Base-by-base conservation (phyloP, 2,113 vertebrate genomes). In the Tragelaphus buxtoni region DNA sequence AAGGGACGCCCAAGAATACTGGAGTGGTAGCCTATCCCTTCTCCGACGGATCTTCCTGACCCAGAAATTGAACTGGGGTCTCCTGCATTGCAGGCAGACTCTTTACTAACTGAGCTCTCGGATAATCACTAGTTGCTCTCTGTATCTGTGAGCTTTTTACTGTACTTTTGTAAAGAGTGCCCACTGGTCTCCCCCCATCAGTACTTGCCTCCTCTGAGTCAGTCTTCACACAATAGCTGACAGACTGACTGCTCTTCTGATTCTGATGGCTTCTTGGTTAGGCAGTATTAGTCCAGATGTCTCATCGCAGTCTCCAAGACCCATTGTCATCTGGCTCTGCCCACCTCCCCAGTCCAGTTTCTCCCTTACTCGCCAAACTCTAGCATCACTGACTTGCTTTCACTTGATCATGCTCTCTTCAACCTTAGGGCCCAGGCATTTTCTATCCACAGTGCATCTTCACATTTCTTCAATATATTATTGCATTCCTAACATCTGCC, bases 341-440 rank as follows among this genome's bases (percentile, higher is more conserved):
- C 58, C 16, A 53, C 61, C 24, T 13, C 18, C 65, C 20, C 16
- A 39, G 13, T 72, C 7, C 22, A 12, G 51, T 14, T 17, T 20
- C 22, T 86, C 12, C 45, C 32, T 82, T 61, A 56, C 30, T 49
- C 28, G 35, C 17, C 45, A 63, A 22, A 53, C 35, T 93, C 28
- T 4, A 53, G 47, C 22, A 39, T 2, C 35, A 2, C 8, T 30
- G 9, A 17, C 14, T 82, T 91, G 32, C 22, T 74, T 89, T 69
- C 26, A 22, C 13, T 84, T 47, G 9, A 3, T 7, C 3, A 0
- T n/a, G 3, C 24, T 60, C 0, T 86, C 16, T 45, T 10, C 56
- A n/a, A 12, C 47, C 42, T 32, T 76, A 47, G 9, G 20, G 2
- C 26, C 16, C 83, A 47, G 24, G 5, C 14, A 17, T 82, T 79